Evolutionary conservation across 2,113 vertebrate species (phyloP).

Genomic region (Herpailurus yagouaroundi): DNA sequence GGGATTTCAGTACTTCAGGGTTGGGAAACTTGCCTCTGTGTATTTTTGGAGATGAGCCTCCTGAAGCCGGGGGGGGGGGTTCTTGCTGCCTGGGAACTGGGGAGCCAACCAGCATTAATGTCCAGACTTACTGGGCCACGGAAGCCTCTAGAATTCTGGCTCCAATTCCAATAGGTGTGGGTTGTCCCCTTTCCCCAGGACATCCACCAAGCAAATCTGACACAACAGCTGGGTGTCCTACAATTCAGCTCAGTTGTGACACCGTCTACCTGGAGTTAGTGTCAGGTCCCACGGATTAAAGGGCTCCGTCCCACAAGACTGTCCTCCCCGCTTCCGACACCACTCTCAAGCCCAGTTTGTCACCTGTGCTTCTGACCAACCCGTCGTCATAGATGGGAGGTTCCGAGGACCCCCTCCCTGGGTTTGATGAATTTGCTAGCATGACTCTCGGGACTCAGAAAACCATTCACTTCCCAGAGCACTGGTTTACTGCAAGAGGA

Average conservation of each 20-base stretch:
- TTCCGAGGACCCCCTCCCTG: not conserved
- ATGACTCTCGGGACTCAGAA: not conserved
- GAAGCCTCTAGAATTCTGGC: not conserved
- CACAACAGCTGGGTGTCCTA: too few species aligned
- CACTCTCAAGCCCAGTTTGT: not conserved
- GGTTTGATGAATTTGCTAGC: not conserved
- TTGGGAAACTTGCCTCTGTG: not conserved
- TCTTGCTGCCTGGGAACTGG: not conserved
- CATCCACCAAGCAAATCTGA: too few species aligned
- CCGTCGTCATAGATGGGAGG: not conserved
- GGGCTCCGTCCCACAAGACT: not conserved
- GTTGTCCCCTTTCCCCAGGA: too few species aligned
- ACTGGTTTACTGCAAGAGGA: not conserved
- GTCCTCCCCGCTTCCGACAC: too few species aligned
- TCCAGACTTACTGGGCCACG: rapidly evolving
- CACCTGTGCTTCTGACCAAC: not conserved
- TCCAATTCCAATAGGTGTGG: not conserved
- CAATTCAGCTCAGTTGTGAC: not conserved
- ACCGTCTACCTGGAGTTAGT: rapidly evolving
- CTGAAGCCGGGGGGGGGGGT: not conserved
- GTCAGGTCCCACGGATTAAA: not conserved
- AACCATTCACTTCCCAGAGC: not conserved
- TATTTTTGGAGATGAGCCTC: not conserved
- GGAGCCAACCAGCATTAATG: rapidly evolving
- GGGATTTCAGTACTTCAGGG: not conserved